These are phyloP conservation scores for Hippopotamus amphibius DNA, from an alignment of 2,113 vertebrate species.

Conservation along the genomic window DNA sequence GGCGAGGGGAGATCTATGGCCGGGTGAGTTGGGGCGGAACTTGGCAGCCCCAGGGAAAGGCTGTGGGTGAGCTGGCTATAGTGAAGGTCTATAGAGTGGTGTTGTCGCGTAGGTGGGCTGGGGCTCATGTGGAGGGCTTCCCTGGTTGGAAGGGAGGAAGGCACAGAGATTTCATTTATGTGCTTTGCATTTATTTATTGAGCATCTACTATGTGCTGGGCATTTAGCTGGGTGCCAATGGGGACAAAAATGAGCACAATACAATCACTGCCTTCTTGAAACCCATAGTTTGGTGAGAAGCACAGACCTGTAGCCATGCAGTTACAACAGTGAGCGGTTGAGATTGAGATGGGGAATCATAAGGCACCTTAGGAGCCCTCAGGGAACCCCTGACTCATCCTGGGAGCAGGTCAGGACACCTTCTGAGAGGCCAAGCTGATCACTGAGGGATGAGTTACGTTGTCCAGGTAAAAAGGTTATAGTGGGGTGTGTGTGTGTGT, in stretches of 20 bases:
- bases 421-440: not conserved
- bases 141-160: not conserved
- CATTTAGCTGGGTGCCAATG: not conserved
- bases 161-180: too few species aligned
- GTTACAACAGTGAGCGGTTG: too few species aligned
- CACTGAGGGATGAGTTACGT: not conserved
- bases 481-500: too few species aligned
- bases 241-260: not conserved
- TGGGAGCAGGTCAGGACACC: not conserved
- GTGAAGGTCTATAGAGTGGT: accelerated
- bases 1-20: conserved; percentile 96
- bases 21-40: conserved; percentile 86
- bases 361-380: accelerated
- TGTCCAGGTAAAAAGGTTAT: not conserved
- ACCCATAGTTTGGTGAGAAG: not conserved
- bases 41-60: not conserved
- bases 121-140: not conserved
- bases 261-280: not conserved
- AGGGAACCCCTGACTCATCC: not conserved
- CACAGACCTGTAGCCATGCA: not conserved
- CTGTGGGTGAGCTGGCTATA: accelerated
- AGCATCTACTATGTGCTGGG: not conserved
- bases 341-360: not conserved
- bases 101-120: not conserved
- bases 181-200: not conserved